Conservation (phyloP, 1,140 invertebrate species). For the Macrosteles quadrilineatus region DNA sequence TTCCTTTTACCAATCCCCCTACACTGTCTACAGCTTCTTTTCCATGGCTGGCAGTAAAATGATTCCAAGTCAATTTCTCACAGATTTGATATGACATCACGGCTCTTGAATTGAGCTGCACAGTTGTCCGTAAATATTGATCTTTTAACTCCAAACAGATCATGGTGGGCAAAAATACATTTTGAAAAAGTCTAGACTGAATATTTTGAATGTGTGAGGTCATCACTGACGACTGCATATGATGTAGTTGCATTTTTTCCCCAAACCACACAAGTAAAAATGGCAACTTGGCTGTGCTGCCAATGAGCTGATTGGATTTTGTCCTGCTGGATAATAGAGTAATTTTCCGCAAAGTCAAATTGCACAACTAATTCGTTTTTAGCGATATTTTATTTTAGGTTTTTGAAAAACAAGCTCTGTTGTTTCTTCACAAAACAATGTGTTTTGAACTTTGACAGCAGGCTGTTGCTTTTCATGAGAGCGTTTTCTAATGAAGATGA, state of each 20-base stretch:
- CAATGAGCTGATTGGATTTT: slow-evolving; percentile 41
- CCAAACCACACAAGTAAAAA: slow-evolving; percentile 39
- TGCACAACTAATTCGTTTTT: slow-evolving; percentile 2
- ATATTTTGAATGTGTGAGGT: slow-evolving; percentile 29
- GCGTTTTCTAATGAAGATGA: not conserved
- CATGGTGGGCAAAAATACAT: slow-evolving; percentile 25
- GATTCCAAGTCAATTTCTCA: slow-evolving; percentile 44
- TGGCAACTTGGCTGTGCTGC: no score
- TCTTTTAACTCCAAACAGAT: slow-evolving; percentile 24
- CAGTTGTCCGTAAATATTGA: slow-evolving; percentile 46
- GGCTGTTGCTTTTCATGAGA: not conserved
- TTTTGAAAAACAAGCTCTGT: not conserved
- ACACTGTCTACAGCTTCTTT: slow-evolving; percentile 46
- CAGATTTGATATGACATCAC: slow-evolving; percentile 46
- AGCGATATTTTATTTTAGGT: not conserved
- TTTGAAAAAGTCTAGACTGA: slow-evolving; percentile 32
- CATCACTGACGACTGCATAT: slow-evolving; percentile 25
- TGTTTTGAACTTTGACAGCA: slow-evolving; percentile 8
- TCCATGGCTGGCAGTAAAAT: slow-evolving; percentile 46
- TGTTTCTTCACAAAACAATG: slow-evolving; percentile 9
- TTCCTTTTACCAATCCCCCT: slow-evolving; percentile 43
- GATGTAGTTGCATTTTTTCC: slow-evolving; percentile 9
- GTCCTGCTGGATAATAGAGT: slow-evolving; percentile 42
- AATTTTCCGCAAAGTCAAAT: slow-evolving; percentile 34
- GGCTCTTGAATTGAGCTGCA: slow-evolving; percentile 42